Conservation (phyloP, 1,140 invertebrate species). For the Euglossa dilemma region DNA sequence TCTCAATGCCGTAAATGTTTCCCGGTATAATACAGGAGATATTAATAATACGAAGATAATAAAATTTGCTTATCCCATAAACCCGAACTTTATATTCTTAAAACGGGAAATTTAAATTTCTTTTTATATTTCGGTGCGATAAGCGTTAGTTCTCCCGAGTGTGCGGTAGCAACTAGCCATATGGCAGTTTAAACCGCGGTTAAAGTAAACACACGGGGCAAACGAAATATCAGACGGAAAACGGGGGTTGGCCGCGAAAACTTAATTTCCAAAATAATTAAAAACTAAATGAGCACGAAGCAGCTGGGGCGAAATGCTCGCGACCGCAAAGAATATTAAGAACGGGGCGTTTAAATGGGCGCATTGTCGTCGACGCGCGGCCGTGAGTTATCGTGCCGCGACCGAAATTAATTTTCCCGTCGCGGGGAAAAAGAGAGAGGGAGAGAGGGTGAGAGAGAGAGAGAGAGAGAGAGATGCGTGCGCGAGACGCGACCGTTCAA, state of each 20-base stretch:
- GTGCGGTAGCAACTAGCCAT: neutral
- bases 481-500: slow-evolving; percentile 38
- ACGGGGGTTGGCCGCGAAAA: neutral
- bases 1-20: too few relatives aligned
- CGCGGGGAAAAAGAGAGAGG: slow-evolving; percentile 29
- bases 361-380: slow-evolving; percentile 60
- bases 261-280: slow-evolving; percentile 8
- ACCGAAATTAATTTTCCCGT: slow-evolving; percentile 68
- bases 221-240: neutral
- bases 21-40: too few relatives aligned
- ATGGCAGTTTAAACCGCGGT: neutral
- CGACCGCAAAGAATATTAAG: neutral
- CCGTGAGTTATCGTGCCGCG: slow-evolving; percentile 68
- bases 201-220: neutral
- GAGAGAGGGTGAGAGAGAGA: slow-evolving; percentile 45
- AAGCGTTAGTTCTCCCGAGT: neutral
- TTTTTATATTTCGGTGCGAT: neutral
- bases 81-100: too few relatives aligned
- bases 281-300: neutral
- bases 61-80: too few relatives aligned
- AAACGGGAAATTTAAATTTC: neutral
- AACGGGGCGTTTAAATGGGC: neutral
- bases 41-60: too few relatives aligned
- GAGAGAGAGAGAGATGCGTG: slow-evolving; percentile 47
- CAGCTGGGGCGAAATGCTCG: neutral